Base-by-base conservation (phyloP, 2,113 vertebrate genomes). In the Origma solitaria region DNA sequence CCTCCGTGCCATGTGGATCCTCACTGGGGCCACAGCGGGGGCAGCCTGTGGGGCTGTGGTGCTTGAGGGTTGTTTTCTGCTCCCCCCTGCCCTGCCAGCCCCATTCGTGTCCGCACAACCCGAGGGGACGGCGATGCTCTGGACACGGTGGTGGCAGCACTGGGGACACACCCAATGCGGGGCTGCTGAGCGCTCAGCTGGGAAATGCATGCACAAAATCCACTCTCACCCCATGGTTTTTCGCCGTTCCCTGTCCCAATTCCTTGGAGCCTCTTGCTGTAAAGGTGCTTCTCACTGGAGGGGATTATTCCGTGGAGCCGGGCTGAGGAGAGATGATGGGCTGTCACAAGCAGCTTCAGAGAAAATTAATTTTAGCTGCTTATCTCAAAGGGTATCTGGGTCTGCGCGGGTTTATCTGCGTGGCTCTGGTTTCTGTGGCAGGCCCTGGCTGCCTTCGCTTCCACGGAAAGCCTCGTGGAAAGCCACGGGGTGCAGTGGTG, bases 1-100 rank as follows among this genome's bases (percentile, higher is more conserved):
- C 65, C 38, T 85, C 76, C 0, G 0, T 0, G 6, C 64, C 1
- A 0, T 3, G 4, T 2, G 37, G 38, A 28, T 10, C 47, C 33
- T 82, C 4, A 1, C 62, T 9, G 69, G 50, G 69, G 50, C 25
- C 3, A 0, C 82, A 44, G 76, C 0, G 1, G 49, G 9, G 31
- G 20, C 85, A 70, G 49, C 47, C 77, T 3, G 9, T 0, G 38
- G 12, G 13, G 7, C 0, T 27, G 33, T 4, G n/a, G 27, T 56
- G 69, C 47, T 84, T 23, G 8, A 6, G 84, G 57, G 51, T 9
- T 82, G 27, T 18, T 56, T 87, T 24, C 35, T 62, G 31, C 70
- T 68, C 24, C 33, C 20, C 11, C 3, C 19, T 23, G 27, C 37
- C 51, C 35, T 15, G 0, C 4, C 50, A 8, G 7, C 54, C 54